Base-by-base conservation (phyloP, 2,888 invertebrate genomes). In the Agriopis aurantiaria region DNA sequence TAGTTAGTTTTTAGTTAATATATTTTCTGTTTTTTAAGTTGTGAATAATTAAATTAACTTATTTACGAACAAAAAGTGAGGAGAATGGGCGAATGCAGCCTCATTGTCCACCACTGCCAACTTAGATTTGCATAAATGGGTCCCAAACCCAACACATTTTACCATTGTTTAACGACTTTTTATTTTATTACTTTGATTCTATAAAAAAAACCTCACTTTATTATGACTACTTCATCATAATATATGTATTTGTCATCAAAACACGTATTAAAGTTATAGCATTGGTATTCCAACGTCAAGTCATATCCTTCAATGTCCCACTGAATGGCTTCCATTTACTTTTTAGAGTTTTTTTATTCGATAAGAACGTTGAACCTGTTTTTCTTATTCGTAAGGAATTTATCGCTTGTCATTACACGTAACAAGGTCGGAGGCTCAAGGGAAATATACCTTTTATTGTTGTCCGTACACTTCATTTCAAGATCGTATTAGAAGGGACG, bases 351-450 rank as follows among this genome's bases (percentile, higher is more conserved):
- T 75, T 77, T 78, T 78, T 78, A 76, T 77, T 80, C 75, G 58
- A 72, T 68, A 76, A 78, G 80, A 76, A 69, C 80, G 73, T 81
- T 82, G 82, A 81, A 79, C 80, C 76, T 76, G 70, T 76, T 80
- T 78, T 76, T 79, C 78, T 79, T 78, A 77, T 79, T 78, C 74
- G 78, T 76, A 69, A 75, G 65, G 75, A 78, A 75, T 74, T 69
- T 71, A 76, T 76, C 71, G 73, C 71, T 64, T 71, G 75, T 75
- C 73, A 75, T 73, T 76, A 75, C 69, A 72, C 68, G 71, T 73
- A 74, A 75, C 76, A 69, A 73, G 76, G 71, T 73, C 71, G 64
- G 66, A 67, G 49, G 69, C 76, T 62, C 76, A 57, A 74, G 73
- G 73, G 75, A 75, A 76, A 76, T 76, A 75, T 68, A 72, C 72